Conservation (phyloP, 2,888 invertebrate genomes). For the Horisme vitalbata region DNA sequence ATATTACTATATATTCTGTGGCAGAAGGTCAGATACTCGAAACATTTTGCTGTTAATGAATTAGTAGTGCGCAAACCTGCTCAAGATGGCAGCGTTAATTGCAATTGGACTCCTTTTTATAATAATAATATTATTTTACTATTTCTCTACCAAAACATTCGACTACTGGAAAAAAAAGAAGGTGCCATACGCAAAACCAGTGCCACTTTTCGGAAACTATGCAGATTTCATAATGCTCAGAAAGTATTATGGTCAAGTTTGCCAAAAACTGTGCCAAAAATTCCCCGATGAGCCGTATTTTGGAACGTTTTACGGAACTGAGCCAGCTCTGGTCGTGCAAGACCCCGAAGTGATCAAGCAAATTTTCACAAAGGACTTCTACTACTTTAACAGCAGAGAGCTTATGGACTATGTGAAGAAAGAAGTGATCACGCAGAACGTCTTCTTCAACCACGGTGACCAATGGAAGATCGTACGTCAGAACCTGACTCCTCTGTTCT, state of each 20-base stretch:
- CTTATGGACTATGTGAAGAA: constrained; percentile 28
- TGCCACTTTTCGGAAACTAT: constrained; percentile 34
- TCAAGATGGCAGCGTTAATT: too few species aligned
- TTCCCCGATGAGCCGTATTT: constrained; percentile 21
- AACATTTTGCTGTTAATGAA: too few species aligned
- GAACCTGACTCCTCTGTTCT: constrained; percentile 39
- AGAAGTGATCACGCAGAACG: constrained; percentile 34
- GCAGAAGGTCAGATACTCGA: too few species aligned
- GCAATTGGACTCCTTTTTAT: too few species aligned
- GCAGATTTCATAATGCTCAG: constrained; percentile 25
- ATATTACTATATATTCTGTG: too few species aligned
- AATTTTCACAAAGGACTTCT: constrained; percentile 40
- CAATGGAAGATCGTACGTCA: constrained; percentile 41
- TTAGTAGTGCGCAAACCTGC: too few species aligned
- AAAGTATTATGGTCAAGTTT: constrained; percentile 8
- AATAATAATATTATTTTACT: constrained; percentile 17
- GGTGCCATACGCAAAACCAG: constrained; percentile 26
- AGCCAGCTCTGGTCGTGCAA: constrained; percentile 33
- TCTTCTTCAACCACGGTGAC: constrained; percentile 39
- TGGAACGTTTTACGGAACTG: constrained; percentile 31
- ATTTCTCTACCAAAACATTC: constrained; percentile 17
- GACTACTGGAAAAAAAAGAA: constrained; percentile 28
- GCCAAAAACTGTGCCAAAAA: constrained; percentile 18
- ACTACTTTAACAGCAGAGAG: constrained; percentile 39
- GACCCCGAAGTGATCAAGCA: constrained; percentile 39